Evolutionary conservation across 37 sponge, comb jelly and placozoan genomes (phyloP), one percentile per base, ranked within the genome.

Genomic region (Mnemiopsis leidyi): DNA sequence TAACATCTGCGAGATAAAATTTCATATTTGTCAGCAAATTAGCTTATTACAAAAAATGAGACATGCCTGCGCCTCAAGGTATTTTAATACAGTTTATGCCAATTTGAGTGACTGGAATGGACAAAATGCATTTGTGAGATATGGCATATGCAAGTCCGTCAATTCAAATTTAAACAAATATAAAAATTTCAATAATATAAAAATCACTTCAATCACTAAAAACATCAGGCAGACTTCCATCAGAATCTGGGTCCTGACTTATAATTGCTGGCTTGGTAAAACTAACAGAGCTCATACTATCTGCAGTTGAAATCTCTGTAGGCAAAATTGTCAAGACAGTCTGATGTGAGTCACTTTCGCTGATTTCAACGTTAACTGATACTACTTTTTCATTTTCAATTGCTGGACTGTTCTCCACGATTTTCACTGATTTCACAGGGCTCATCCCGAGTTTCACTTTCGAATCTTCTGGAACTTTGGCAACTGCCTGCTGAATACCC

Each of bases 141-240:
- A n/a, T n/a, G n/a, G n/a, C n/a, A n/a, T n/a, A n/a, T n/a, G n/a
- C n/a, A 48, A 48, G 61, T 48, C 13, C 61, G 5, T 48, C 5
- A 48, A 48, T 48, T 48, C 13, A 13, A 48, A 18, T 48, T 48
- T 48, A 5, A 48, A 48, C 13, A 48, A 48, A 48, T 48, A 48
- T 48, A 48, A 48, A 48, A 48, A 48, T 48, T 18, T 48, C 61
- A 48, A 18, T 5, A 48, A 48, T 48, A 18, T 18, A 48, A 48
- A 48, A 18, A 18, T 13, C 13, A 48, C 61, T 48, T 48, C 61
- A 48, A 48, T 48, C 61, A 13, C 61, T 48, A 48, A 48, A 48
- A 16, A 77, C 79, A 77, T 77, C 79, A 33, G 79, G 79, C 35
- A 77, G 33, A 32, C 79, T 77, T 13, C 35, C 79, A 77, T 77